Base-by-base conservation (phyloP, 2,113 vertebrate genomes). In the Osmerus mordax region DNA sequence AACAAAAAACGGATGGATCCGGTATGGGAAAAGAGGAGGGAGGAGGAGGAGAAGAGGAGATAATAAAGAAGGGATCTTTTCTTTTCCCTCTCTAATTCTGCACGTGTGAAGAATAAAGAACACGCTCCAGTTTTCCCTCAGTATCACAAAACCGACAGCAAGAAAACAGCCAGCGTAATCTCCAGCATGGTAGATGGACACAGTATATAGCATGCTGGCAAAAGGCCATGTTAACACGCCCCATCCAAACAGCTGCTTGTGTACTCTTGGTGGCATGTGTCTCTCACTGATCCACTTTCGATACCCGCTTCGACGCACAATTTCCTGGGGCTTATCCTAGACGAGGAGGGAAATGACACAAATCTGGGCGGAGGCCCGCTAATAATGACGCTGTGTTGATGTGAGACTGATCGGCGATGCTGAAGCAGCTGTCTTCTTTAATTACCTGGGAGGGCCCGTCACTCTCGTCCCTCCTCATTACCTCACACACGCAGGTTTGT, bases 371-470 rank as follows among this genome's bases (percentile, higher is more conserved):
- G 77, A 75, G 63, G 76, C 77, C 72, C 11, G 36, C 82, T 86
- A 88, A 87, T 87, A 85, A 85, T 82, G 81, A 82, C 53, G 78
- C 71, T 67, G 53, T 86, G 87, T 83, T 87, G 88, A 87, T 23
- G 74, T 85, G 88, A 86, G 87, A 89, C 84, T 87, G 86, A 89
- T 88, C 80, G 83, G 87, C 80, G 81, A 88, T 86, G 86, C 83
- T 78, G 74, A 82, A 86, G 88, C 87, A 90, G 85, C 87, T 90
- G 89, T 89, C 88, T 86, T 74, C 83, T 77, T 80, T 89, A 88
- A 90, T 90, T 90, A 89, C 84, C 86, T 85, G 78, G 80, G 86
- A 83, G 84, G 78, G 80, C n/a, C n/a, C 29, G 79, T 88, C 76
- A 65, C 58, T 62, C 36, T 59, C 67, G 61, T 62, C 36, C 56